Evolutionary conservation across 2,888 invertebrate species (phyloP).

Genomic region (Heliconius cydno): DNA sequence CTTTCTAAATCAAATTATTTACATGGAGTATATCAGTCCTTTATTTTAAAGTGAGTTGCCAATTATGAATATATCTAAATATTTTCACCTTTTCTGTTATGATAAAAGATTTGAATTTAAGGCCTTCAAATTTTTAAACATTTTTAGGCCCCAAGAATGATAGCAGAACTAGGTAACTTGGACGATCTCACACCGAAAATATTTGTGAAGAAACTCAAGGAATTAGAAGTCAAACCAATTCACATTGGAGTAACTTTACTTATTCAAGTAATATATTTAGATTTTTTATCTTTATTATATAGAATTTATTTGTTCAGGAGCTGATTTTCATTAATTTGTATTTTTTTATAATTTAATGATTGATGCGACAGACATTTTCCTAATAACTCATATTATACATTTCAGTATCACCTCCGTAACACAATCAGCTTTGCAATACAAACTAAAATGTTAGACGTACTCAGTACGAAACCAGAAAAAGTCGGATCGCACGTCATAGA

Average conservation of each 20-base stretch:
- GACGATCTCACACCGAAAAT: slow-evolving; percentile 69
- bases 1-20: too few species aligned
- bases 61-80: too few species aligned
- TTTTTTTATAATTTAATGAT: too few species aligned
- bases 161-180: slow-evolving; percentile 63
- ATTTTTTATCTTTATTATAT: too few species aligned
- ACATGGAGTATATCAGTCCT: too few species aligned
- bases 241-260: slow-evolving; percentile 68
- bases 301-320: too few species aligned
- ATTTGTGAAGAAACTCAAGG: slow-evolving; percentile 61
- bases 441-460: slow-evolving; percentile 58
- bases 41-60: too few species aligned
- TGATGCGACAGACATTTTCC: too few species aligned
- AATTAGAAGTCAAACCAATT: slow-evolving; percentile 67
- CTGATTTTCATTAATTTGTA: too few species aligned
- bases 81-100: background rate
- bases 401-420: slow-evolving; percentile 71
- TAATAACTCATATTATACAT: background rate
- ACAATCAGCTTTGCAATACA: slow-evolving; percentile 69
- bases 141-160: slow-evolving; percentile 66
- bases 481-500: slow-evolving; percentile 69
- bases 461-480: slow-evolving; percentile 66
- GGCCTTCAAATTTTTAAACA: background rate
- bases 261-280: slow-evolving; percentile 59
- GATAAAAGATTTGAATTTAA: background rate